Base-by-base conservation (phyloP, 2,113 vertebrate species). In the Erythrocercus mccallii region DNA sequence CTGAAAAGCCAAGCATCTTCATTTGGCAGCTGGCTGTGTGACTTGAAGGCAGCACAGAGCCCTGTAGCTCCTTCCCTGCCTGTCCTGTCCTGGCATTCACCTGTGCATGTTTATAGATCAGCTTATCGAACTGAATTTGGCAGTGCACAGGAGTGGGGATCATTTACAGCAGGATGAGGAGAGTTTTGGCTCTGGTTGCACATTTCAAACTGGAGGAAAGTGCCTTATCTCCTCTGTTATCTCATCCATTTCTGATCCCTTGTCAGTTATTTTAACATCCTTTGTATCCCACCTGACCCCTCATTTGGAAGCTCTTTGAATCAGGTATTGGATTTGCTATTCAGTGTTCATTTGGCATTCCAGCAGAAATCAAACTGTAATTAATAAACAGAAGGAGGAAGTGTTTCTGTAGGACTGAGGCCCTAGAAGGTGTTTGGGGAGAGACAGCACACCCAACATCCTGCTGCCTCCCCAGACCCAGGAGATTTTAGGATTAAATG, bases 151-250 rank as follows among this genome's bases (percentile, higher is more conserved):
- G n/a, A 16, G 21, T 2, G 21, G 58, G 57, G 37, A 23, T 14
- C n/a, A 23, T 5, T 45, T 16, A 23, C 17, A 1, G 0, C 1
- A 1, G 1, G 15, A 6, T 3, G 24, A 61, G 17, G 31, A 40
- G 50, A 6, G 2, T 61, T 80, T 62, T 27, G 35, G 28, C 82
- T 88, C 30, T n/a, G 58, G 30, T 2, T 69, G 48, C 20, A 30
- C 2, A 0, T 70, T 58, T 69, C 71, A 72, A 51, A 38, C 35
- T 50, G 42, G 51, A 51, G 71, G 24, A 0, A 11, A 87, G 18
- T 42, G 51, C 9, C 21, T 72, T 68, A 44, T 54, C 66, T 60
- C 33, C 23, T 72, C 48, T 0, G 1, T 72, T 89, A 24, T n/a
- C 84, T 84, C 58, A 35, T 73, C 38, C 47, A 28, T 30, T 91